Percentiles rank a stretch among this genome's conserved stretches.
These are phyloP conservation scores for Melieria omissa DNA, from an alignment of 2,888 invertebrate genomes.

Conservation along the genomic window DNA sequence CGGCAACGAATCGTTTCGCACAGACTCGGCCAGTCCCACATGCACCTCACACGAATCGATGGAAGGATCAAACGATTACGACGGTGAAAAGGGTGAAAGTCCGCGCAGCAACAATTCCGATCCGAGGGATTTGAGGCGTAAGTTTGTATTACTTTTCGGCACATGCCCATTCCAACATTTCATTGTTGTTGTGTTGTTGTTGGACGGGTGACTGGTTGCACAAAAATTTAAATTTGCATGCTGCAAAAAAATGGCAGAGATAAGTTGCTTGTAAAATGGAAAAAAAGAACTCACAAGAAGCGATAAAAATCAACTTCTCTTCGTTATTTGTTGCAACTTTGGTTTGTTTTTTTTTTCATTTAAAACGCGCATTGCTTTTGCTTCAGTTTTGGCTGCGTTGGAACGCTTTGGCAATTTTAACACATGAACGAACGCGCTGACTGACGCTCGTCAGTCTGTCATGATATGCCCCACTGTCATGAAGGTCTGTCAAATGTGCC, in stretches of 20 bases:
- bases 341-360: conserved; percentile 15
- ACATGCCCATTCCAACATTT: conserved; percentile 23
- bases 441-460: conserved; percentile 54
- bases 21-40: conserved; percentile 73
- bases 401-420: conserved; percentile 55
- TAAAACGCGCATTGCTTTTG: background rate
- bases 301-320: conserved; percentile 52
- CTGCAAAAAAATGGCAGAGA: conserved; percentile 45
- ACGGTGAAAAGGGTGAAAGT: conserved; percentile 69
- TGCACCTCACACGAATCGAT: conserved; percentile 72
- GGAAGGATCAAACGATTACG: conserved; percentile 72
- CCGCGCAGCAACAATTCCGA: conserved; percentile 67
- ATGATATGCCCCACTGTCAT: conserved; percentile 30
- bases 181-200: conserved; percentile 29
- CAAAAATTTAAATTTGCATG: conserved; percentile 52
- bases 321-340: conserved; percentile 55
- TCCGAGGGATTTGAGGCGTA: conserved; percentile 72
- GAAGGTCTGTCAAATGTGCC: no score
- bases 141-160: conserved; percentile 59
- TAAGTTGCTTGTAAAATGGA: conserved; percentile 29
- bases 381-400: conserved; percentile 29
- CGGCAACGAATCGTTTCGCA: conserved; percentile 68
- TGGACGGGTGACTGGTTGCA: conserved; percentile 24
- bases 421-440: conserved; percentile 54
- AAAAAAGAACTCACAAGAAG: conserved; percentile 22